phyloP scores from a whole-genome alignment of 2,113 vertebrate species.

The Fregetta grallaria region DNA sequence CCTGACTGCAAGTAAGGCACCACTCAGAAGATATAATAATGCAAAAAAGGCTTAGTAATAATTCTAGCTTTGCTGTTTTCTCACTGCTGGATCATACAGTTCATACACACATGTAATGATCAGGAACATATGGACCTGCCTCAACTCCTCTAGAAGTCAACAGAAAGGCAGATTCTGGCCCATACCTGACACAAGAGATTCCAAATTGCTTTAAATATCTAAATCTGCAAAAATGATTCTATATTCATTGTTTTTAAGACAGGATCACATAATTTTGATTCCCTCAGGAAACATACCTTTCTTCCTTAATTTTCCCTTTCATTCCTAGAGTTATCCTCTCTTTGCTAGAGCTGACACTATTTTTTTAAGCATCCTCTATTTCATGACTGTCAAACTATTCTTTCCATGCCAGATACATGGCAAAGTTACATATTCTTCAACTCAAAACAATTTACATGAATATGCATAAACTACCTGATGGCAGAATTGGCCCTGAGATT shows the following conservation, averaged over 20 bases:
- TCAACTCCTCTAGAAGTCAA: not conserved
- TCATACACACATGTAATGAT: not conserved
- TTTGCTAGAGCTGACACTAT: not conserved
- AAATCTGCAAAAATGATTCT: not conserved
- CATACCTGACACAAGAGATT: not conserved
- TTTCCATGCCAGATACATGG: conserved; percentile 21
- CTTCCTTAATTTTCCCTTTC: not conserved
- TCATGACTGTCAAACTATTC: conserved; percentile 45
- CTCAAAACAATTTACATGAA: conserved; percentile 43
- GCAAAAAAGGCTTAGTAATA: not conserved
- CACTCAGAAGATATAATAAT: not conserved
- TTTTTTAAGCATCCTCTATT: conserved; percentile 9
- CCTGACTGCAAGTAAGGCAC: not conserved
- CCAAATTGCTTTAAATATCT: not conserved
- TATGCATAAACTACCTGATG: conserved; percentile 55
- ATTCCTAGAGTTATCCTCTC: not conserved
- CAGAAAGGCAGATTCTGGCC: not conserved
- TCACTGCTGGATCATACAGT: not conserved
- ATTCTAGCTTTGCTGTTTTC: not conserved
- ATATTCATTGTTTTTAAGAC: not conserved
- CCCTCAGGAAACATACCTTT: not conserved
- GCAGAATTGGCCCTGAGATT: conserved; percentile 47
- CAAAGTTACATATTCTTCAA: conserved; percentile 24
- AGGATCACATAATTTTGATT: not conserved
- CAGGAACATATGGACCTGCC: not conserved